Conservation (phyloP, 2,888 invertebrate species). For the Eledone cirrhosa region DNA sequence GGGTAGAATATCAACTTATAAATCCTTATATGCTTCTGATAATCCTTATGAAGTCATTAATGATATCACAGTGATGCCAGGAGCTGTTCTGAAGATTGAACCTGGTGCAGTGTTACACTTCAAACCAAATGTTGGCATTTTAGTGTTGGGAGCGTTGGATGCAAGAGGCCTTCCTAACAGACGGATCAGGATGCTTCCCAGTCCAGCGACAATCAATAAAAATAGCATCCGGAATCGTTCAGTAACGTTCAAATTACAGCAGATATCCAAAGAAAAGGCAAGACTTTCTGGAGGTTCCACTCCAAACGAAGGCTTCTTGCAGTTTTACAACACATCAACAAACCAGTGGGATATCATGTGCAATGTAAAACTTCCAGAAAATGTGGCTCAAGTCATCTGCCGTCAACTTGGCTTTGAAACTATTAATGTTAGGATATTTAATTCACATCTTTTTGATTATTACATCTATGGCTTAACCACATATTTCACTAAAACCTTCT, state of each 20-base stretch:
- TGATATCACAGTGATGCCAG: conserved; percentile 97
- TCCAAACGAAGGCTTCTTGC: conserved; percentile 82
- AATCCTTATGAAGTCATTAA: conserved; percentile 72
- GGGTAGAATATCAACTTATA: conserved; percentile 73
- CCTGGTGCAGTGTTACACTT: conserved; percentile 93
- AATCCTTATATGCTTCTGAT: conserved; percentile 46
- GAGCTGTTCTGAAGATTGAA: conserved; percentile 83
- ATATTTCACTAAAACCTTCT: conserved; percentile 64
- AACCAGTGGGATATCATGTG: conserved; percentile 97
- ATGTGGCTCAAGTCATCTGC: conserved; percentile 97
- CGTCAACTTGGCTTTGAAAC: conserved; percentile 89
- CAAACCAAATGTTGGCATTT: conserved; percentile 92
- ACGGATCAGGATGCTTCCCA: conserved; percentile 45
- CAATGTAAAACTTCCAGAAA: conserved; percentile 91
- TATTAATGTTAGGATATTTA: conserved; percentile 86
- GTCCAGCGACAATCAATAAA: background rate
- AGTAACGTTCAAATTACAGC: background rate
- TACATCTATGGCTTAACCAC: conserved; percentile 61
- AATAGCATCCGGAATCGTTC: background rate
- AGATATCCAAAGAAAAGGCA: conserved; percentile 33
- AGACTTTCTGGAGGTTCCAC: conserved; percentile 79
- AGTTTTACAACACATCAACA: conserved; percentile 94
- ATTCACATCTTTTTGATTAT: conserved; percentile 67
- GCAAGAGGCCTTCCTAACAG: conserved; percentile 76
- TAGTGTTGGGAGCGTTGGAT: conserved; percentile 88